Conservation (phyloP, 2,888 invertebrate genomes). For the Morpho helenor region DNA sequence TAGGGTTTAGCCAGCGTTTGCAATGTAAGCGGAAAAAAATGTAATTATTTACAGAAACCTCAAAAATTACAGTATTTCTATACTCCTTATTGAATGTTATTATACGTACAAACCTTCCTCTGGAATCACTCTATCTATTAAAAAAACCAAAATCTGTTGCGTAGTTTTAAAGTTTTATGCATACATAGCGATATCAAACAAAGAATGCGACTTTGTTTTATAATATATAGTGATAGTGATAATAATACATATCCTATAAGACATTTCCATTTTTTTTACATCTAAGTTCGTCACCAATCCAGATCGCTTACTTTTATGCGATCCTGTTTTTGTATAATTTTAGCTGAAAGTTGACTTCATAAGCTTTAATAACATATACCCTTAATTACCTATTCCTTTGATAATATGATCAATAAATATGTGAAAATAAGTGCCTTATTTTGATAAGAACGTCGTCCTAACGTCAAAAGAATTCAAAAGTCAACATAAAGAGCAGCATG, state of each 20-base stretch:
- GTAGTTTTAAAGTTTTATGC: too few relatives aligned
- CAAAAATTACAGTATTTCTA: too few relatives aligned
- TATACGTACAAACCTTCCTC: too few relatives aligned
- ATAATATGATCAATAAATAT: slow-evolving; percentile 39
- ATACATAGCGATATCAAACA: too few relatives aligned
- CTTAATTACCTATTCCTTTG: slow-evolving; percentile 36
- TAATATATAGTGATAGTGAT: too few relatives aligned
- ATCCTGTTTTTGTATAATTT: slow-evolving; percentile 2
- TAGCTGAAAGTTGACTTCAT: background rate
- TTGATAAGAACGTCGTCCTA: slow-evolving; percentile 26
- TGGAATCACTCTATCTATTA: too few relatives aligned
- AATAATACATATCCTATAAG: background rate
- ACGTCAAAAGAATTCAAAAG: slow-evolving; percentile 12
- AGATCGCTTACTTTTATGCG: slow-evolving; percentile 6
- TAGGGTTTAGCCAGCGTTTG: too few relatives aligned
- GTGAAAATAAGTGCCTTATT: slow-evolving; percentile 41
- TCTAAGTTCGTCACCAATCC: background rate
- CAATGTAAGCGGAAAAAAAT: too few relatives aligned
- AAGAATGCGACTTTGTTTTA: too few relatives aligned
- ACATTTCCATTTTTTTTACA: slow-evolving; percentile 7
- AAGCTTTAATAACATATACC: slow-evolving; percentile 28
- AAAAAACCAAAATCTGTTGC: too few relatives aligned
- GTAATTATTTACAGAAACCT: too few relatives aligned
- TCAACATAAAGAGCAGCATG: slow-evolving; percentile 24
- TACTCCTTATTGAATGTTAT: too few relatives aligned